A percentile compares a stretch with the other conserved stretches of the same genome.
phyloP scores from a whole-genome alignment of 2,797 vertebrate species.

The Limnodromus scolopaceus region DNA sequence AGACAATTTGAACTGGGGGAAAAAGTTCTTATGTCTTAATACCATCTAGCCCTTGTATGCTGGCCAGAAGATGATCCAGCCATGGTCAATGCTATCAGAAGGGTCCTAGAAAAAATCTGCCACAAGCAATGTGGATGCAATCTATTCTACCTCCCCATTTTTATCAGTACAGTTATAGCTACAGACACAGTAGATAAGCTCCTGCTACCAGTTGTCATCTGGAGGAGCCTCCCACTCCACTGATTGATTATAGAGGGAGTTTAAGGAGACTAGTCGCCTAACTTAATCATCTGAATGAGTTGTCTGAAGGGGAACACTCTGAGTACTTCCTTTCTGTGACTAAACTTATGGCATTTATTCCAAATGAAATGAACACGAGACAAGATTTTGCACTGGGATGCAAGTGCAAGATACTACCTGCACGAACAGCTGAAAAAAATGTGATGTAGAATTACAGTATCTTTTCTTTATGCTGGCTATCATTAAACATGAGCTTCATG shows the following conservation, averaged over 20 bases:
- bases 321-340: background rate
- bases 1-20: background rate
- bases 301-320: background rate
- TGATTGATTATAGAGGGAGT: background rate
- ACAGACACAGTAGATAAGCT: background rate
- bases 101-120: background rate
- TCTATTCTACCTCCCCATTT: background rate
- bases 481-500: background rate
- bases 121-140: background rate
- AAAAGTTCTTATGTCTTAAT: background rate
- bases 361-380: background rate
- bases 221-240: background rate
- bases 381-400: background rate
- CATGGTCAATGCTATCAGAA: background rate
- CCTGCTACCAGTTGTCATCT: background rate
- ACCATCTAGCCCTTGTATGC: background rate
- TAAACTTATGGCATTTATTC: background rate
- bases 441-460: background rate
- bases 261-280: background rate
- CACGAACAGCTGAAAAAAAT: background rate
- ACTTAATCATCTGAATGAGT: background rate
- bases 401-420: background rate
- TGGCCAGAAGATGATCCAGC: background rate
- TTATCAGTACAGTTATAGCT: background rate
- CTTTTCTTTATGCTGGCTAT: background rate